Base-by-base conservation (phyloP, 1,140 invertebrate species). In the Acyrthosiphon pisum region DNA sequence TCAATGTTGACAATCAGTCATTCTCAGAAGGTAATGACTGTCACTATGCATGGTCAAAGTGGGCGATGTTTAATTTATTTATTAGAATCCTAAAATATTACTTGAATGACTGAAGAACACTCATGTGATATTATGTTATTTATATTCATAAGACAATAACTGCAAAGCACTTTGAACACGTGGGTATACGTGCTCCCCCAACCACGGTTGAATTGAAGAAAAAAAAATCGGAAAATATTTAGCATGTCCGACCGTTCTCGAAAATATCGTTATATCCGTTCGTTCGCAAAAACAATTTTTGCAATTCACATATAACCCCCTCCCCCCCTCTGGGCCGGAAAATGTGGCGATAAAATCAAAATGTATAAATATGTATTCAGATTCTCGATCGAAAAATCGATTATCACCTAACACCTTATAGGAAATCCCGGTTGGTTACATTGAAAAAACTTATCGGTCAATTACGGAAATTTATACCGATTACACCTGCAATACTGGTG, bases 251-350 rank as follows among this genome's bases (percentile, higher is more conserved):
- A n/a, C 60, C 50, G 50, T 14, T 60, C 30, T 30, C 9, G 56
- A 60, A 68, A 68, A 11, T n/a, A 53, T n/a, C 4, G 14, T 76
- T 23, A 20, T 60, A 30, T 60, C 30, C 60, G 60, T 68, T 68
- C 11, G 60, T 68, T 68, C 9, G 9, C 11, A 23, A 56, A 56
- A 60, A 60, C 26, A 26, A 11, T 30, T 60, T 30, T 60, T 60
- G 56, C 30, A 30, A 60, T 60, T 60, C 48, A 2, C 48, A 50
- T 1, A 20, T 50, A 48, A 20, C 48, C 14, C 0, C 22, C 50
- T 4, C 0, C 50, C 22, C 20, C 20, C 50, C 6, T n/a, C 30
- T 6, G 6, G 0, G 6, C 30, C 4, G 0, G n/a, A n/a, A 76
- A 76, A 76, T 11, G 14, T 18, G 30, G 14, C 0, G 6, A n/a